Evolutionary conservation across 2,888 invertebrate species (phyloP), one percentile per base, ranked within the genome.

Genomic region (Torymus texanus): DNA sequence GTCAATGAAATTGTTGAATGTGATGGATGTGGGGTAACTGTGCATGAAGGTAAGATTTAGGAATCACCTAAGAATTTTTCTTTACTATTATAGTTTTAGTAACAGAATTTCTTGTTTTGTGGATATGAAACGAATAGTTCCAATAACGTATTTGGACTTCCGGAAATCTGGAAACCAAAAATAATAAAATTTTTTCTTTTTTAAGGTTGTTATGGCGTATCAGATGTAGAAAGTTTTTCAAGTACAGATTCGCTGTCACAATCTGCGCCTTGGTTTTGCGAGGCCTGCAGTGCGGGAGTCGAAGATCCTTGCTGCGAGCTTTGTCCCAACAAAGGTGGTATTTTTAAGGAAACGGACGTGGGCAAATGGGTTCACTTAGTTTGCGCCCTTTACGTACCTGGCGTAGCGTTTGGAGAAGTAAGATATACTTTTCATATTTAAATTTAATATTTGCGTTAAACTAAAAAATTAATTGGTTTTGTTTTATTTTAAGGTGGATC

Each of bases 201-300:
- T 70, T 41, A 84, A 94, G 95, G 97, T 82, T 98, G 98, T 88
- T 98, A 98, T 91, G 98, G 98, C 8, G 96, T 98, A 58, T 96
- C 96, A 63, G 98, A 98, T 88, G 95, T 95, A 63, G 95, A 95
- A 59, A 97, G 97, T 91, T 94, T 97, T 82, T 96, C 97, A 5
- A 98, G 98, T 88, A 97, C 97, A 41, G 96, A 96, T 83, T 98
- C 98, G 14, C 95, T 97, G 0, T 97, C 97, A 75, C 97, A 98
- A 50, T 98, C 98, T 0, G 98, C 99, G 83, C 98, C 98, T 0
- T 99, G 99, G 99, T 99, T 99, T 91, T 99, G 99, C 92, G 99
- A 99, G 90, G 97, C 98, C 5, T 99, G 99, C 88, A 95, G 96
- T 85, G 97, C 97, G 21, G 97, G 97, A 0, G 94, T 96, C 14